Evolutionary conservation across 2,888 invertebrate species (phyloP), one percentile per base, ranked within the genome.

Genomic region (Acleris cristana): DNA sequence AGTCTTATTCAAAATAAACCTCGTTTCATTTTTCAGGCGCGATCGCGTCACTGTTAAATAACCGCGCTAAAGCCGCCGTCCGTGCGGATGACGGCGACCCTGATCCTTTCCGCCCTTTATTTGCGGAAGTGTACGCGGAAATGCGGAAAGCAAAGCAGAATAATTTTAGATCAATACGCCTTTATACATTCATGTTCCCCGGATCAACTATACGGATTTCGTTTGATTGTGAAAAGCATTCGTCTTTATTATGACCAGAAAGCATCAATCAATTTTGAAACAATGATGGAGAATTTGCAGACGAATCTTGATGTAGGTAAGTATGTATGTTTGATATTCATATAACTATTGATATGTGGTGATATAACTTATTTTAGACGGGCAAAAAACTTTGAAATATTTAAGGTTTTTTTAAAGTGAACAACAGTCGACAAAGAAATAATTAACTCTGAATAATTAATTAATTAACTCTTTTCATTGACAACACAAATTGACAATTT

Each of bases 121-220:
- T 61, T 65, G 55, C 60, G 65, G 65, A 65, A 65, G 55, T 55
- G 49, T 64, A 23, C 44, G 48, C 34, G 55, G 65, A 61, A 65
- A 60, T 19, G 30, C 59, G 54, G 54, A 48, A 48, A 16, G 30
- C 58, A 53, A 61, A 65, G 26, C 55, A 30, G 40, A 59, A 48
- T 53, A 44, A 26, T 19, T 56, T n/a, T 8, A 55, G 60, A 61
- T 51, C 60, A 65, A 61, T 40, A 65, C 54, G 51, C 49, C 60
- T 44, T 34, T 34, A 34, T 34, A 44, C 56, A 63, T 65, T 49
- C 30, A 61, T 60, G 55, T 30, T 26, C 19, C 23, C 26, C 21
- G 40, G 59, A 48, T 21, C 48, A 48, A 62, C 30, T 40, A 14
- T 40, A 14, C 10, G 34, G 3, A 48, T 48, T 48, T 48, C 18